These are phyloP conservation scores for Dioctria rufipes DNA, from an alignment of 2,888 invertebrate species.

Conservation along the genomic window DNA sequence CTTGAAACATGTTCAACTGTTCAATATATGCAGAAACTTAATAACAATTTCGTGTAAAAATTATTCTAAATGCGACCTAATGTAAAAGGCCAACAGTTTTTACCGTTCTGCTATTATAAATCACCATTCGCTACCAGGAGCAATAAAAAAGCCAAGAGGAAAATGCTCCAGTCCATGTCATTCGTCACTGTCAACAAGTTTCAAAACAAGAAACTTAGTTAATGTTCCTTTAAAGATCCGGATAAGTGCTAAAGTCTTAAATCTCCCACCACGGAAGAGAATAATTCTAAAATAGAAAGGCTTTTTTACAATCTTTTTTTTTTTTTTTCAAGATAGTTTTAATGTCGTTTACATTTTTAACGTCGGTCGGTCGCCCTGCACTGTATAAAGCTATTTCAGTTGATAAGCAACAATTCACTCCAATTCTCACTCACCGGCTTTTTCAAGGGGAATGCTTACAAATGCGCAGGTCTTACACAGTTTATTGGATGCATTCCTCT, in stretches of 20 bases:
- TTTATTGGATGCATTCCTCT: slow-evolving; percentile 19
- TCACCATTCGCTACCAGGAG: neutral
- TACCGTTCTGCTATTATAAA: neutral
- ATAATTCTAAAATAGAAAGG: neutral
- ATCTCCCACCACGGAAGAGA: neutral
- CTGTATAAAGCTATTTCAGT: neutral
- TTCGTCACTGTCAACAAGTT: slow-evolving; percentile 46
- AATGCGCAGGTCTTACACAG: slow-evolving; percentile 24
- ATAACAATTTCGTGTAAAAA: too few species aligned
- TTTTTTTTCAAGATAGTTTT: too few species aligned
- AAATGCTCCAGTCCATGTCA: slow-evolving; percentile 2
- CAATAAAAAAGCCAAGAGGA: neutral
- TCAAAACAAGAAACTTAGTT: neutral
- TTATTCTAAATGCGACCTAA: neutral
- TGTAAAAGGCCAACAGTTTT: neutral
- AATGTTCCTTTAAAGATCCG: neutral
- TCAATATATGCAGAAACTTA: neutral
- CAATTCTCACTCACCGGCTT: slow-evolving; percentile 35
- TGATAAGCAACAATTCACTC: slow-evolving; percentile 22
- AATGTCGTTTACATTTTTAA: too few species aligned
- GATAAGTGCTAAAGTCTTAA: neutral
- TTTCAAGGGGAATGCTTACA: slow-evolving; percentile 5
- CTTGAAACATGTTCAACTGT: neutral
- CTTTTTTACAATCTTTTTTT: neutral
- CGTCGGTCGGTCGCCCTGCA: too few species aligned